phyloP scores from a whole-genome alignment of 2,113 vertebrate genomes.

The Hyperopisus bebe region DNA sequence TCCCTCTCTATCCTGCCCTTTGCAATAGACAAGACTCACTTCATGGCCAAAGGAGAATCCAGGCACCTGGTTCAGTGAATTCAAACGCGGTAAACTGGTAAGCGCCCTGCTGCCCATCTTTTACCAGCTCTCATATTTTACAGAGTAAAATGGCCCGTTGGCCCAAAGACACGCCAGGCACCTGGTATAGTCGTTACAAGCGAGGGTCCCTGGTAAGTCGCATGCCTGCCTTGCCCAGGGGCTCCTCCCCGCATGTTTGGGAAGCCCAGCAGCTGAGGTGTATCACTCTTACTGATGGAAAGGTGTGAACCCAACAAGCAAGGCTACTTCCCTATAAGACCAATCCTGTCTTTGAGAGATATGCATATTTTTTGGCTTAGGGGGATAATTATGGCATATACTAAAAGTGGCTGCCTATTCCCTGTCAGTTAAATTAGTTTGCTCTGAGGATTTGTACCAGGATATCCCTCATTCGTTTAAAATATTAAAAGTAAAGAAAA shows the following conservation, averaged over 20 bases:
- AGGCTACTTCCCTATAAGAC: not conserved
- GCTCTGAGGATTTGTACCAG: not conserved
- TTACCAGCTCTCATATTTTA: conserved; percentile 76
- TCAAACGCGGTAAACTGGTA: conserved; percentile 99
- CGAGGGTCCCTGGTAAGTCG: conserved; percentile 86
- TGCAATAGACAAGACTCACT: conserved; percentile 77
- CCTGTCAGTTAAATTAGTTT: not conserved
- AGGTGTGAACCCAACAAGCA: not conserved
- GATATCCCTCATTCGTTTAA: not conserved
- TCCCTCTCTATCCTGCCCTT: conserved; percentile 36
- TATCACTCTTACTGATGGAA: not conserved
- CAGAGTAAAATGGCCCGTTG: conserved; percentile 93
- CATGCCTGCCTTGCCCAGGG: conserved; percentile 38
- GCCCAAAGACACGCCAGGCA: conserved; percentile 84
- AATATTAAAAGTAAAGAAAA: not conserved
- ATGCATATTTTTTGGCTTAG: not conserved
- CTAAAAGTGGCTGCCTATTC: not conserved
- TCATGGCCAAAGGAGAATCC: conserved; percentile 95
- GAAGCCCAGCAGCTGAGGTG: not conserved
- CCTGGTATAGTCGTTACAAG: conserved; percentile 95
- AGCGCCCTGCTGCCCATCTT: conserved; percentile 67
- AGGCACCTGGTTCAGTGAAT: conserved; percentile 99
- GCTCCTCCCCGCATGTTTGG: not conserved
- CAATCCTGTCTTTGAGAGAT: not conserved
- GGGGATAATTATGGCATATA: not conserved